Evolutionary conservation across 2,113 vertebrate genomes (phyloP).

Genomic region (Spermophilus dauricus): DNA sequence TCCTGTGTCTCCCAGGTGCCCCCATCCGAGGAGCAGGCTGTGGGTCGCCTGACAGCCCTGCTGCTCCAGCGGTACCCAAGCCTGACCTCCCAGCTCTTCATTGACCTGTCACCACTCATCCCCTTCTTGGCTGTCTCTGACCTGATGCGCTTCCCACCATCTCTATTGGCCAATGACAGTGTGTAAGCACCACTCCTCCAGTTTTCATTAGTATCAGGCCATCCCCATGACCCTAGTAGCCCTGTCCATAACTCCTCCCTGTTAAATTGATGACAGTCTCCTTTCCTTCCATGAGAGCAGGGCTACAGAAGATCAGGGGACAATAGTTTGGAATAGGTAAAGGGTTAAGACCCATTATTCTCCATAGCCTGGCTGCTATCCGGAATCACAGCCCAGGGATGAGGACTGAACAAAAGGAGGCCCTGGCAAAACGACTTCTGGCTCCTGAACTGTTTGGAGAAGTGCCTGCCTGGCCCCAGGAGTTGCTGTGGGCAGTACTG

Average conservation of each 20-base stretch:
- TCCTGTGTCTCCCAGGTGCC: conserved; percentile 86
- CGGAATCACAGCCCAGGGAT: conserved; percentile 92
- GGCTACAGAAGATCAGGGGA: not conserved
- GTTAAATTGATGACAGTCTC: not conserved
- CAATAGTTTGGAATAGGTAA: not conserved
- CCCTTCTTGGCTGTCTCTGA: conserved; percentile 95
- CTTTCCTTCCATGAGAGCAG: not conserved
- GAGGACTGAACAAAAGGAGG: conserved; percentile 93
- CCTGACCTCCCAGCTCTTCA: conserved; percentile 94
- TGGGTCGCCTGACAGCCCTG: conserved; percentile 93
- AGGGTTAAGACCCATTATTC: not conserved
- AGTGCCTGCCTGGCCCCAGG: conserved; percentile 92
- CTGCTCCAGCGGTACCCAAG: conserved; percentile 92
- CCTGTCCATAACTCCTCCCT: not conserved
- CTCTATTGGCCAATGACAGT: conserved; percentile 93
- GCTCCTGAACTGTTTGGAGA: conserved; percentile 92
- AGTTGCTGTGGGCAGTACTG: conserved; percentile 90
- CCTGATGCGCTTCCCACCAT: conserved; percentile 93
- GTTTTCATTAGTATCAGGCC: not conserved
- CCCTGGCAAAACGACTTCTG: conserved; percentile 93
- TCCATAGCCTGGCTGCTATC: conserved; percentile 91
- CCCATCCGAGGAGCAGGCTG: conserved; percentile 89
- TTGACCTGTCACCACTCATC: conserved; percentile 94
- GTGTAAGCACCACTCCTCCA: conserved; percentile 88
- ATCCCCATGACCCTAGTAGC: not conserved